A percentile compares a stretch with the other conserved stretches of the same genome.
Conservation (phyloP, 64 coral and sea anemone genomes). For the Montipora efflorescens region DNA sequence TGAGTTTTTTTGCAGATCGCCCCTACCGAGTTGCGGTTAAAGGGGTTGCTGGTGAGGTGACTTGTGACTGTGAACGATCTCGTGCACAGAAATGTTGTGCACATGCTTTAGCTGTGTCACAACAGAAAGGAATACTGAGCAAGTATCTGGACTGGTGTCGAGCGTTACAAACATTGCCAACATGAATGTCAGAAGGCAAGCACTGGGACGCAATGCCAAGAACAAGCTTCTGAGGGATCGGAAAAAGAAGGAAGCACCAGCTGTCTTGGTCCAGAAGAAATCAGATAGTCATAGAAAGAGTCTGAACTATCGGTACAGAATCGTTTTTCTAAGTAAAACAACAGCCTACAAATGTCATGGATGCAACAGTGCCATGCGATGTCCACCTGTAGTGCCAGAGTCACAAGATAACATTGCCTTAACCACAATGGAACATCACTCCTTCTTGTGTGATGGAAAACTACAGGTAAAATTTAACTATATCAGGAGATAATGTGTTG, state of each 20-base stretch:
- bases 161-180: constrained; percentile 17
- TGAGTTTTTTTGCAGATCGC: not conserved
- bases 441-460: constrained; percentile 27
- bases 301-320: not conserved
- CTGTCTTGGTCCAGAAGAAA: not conserved
- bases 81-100: not conserved
- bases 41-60: not conserved
- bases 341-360: constrained; percentile 34
- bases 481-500: no score
- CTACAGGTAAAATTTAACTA: constrained; percentile 9
- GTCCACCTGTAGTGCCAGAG: constrained; percentile 22
- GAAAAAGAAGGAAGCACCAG: not conserved
- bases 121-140: constrained; percentile 9
- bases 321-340: constrained; percentile 6
- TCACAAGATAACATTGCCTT: constrained; percentile 20
- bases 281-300: not conserved
- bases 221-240: not conserved
- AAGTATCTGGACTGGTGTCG: constrained; percentile 6
- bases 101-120: constrained; percentile 2
- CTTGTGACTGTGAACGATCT: constrained; percentile 30
- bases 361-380: constrained; percentile 24
- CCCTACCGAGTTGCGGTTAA: constrained; percentile 1
- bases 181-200: constrained; percentile 38
- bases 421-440: constrained; percentile 30
- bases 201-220: constrained; percentile 21